Percentiles rank a stretch among this genome's conserved stretches.
Evolutionary conservation across 2,113 vertebrate genomes (phyloP).

Genomic region (Aramus guarauna): DNA sequence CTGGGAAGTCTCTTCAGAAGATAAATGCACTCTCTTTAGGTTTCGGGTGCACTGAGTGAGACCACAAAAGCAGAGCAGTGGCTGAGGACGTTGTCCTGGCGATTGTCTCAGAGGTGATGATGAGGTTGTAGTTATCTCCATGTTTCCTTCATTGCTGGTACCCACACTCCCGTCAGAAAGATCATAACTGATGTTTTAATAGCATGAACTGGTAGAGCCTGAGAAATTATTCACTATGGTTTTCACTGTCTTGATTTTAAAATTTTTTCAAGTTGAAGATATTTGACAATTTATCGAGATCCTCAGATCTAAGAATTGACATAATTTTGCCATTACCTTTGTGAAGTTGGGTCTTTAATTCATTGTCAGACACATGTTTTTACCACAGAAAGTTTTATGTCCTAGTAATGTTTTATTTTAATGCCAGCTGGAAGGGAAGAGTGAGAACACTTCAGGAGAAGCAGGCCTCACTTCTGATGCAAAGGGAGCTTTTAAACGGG

Average conservation of each 20-base stretch:
- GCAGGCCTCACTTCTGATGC: constrained; percentile 33
- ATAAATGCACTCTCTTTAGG: not conserved
- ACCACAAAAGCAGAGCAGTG: not conserved
- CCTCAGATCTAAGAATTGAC: not conserved
- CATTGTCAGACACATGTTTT: not conserved
- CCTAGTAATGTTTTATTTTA: not conserved
- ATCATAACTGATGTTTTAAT: not conserved
- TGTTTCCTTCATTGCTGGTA: not conserved
- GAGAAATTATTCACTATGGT: not conserved
- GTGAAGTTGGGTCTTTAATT: not conserved
- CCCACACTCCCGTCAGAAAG: not conserved
- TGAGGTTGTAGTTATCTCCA: not conserved
- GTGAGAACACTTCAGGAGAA: constrained; percentile 60
- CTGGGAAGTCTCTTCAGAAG: not conserved
- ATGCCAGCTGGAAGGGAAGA: constrained; percentile 73
- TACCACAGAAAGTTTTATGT: not conserved
- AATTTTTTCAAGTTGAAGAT: not conserved
- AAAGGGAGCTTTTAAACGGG: constrained; percentile 73
- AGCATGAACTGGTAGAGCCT: not conserved
- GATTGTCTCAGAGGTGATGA: not conserved
- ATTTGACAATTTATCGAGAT: not conserved
- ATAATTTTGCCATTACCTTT: not conserved
- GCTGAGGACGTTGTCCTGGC: not conserved
- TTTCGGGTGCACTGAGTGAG: not conserved
- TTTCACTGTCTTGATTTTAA: not conserved